phyloP scores from a whole-genome alignment of 2,797 vertebrate genomes.

The Chaenodraco wilsoni region DNA sequence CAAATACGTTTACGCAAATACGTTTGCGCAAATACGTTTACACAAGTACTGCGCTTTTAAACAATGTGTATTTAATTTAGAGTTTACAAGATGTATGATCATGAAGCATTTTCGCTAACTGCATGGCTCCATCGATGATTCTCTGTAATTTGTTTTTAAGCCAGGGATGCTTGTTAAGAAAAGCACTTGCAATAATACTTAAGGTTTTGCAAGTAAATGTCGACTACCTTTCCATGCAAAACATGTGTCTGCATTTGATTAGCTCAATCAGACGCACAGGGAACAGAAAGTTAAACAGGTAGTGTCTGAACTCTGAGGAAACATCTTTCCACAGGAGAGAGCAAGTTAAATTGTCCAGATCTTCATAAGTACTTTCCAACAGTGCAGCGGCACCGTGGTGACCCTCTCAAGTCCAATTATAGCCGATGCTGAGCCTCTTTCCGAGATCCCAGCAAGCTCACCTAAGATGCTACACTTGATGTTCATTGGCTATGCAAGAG shows the following conservation, averaged over 20 bases:
- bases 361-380: constrained; percentile 46
- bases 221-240: neutral
- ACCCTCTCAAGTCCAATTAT: constrained; percentile 69
- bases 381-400: constrained; percentile 16
- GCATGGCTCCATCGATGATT: too few relatives aligned
- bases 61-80: neutral
- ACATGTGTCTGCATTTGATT: neutral
- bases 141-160: too few relatives aligned
- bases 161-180: neutral
- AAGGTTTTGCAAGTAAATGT: neutral
- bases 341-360: constrained; percentile 35
- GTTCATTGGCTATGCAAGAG: constrained; percentile 46
- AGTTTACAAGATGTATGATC: neutral
- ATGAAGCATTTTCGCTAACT: too few relatives aligned
- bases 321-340: constrained; percentile 4
- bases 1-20: neutral
- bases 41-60: neutral
- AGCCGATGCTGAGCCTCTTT: constrained; percentile 22
- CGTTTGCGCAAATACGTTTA: neutral
- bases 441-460: constrained; percentile 47
- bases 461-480: constrained; percentile 27
- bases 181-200: neutral
- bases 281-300: neutral
- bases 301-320: neutral
- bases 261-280: neutral